Base-by-base conservation (phyloP, 2,888 invertebrate genomes). In the Patella pellucida region DNA sequence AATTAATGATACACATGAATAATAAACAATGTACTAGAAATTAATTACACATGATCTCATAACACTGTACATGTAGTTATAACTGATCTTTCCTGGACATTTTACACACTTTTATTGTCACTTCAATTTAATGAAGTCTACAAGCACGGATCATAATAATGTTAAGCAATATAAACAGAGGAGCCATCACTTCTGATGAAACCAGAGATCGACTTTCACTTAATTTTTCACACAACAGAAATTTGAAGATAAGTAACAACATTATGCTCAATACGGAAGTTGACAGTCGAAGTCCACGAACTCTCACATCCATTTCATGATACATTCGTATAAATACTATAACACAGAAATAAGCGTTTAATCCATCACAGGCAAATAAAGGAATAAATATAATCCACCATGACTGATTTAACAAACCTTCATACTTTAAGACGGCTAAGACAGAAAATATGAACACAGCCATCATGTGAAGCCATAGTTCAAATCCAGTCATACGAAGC, bases 301-400 rank as follows among this genome's bases (percentile, higher is more conserved):
- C 94, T 19, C 82, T 71, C 27, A 82, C 52, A 52, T 89, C 88
- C 19, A 89, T 94, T 86, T 96, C 95, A 87, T 96, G 93, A 87
- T 95, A 95, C 94, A 96, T 96, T 86, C 99, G 93, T 85, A 99
- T 96, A 88, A 97, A 96, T 76, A 98, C 95, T 86, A 98, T 98
- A 73, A 96, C 94, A 89, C 97, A 96, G 91, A 98, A 98, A 91
- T 99, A 99, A 51, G 96, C 95, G 92, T 97, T 97, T 83, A 97
- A 93, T 51, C 96, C 96, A 92, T 98, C 97, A 83, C 96, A 96
- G 62, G 96, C 94, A 92, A 97, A 98, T 54, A 98, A 92, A 0
- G 98, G 98, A 23, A 95, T 94, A 91, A 98, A 98, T 74, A 97
- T 94, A 76, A 94, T 93, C 95, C 96, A 97, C 97, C 97, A 98